phyloP scores from a whole-genome alignment of 2,888 invertebrate species.

The Aproaerema taeniolella region DNA sequence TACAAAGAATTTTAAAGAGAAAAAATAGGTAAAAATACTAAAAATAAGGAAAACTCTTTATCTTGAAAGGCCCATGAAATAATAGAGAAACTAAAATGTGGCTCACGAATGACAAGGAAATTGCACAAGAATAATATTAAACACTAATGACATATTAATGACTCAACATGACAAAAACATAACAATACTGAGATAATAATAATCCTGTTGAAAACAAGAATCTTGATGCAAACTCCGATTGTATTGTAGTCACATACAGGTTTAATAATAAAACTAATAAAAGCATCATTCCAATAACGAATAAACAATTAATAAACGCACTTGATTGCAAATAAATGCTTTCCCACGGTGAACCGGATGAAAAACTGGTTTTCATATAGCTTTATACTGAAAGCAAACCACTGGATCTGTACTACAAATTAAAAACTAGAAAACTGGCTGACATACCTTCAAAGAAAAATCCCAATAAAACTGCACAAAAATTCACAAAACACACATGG shows the following conservation, averaged over 20 bases:
- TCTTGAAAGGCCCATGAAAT: too few species aligned
- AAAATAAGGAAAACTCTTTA: not conserved
- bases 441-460: constrained; percentile 45
- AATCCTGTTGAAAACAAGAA: too few species aligned
- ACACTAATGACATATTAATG: too few species aligned
- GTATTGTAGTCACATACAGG: too few species aligned
- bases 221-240: too few species aligned
- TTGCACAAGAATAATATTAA: too few species aligned
- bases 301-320: too few species aligned
- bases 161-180: too few species aligned
- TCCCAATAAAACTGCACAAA: constrained; percentile 33
- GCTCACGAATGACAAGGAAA: too few species aligned
- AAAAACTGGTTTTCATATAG: constrained; percentile 60
- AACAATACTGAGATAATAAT: too few species aligned
- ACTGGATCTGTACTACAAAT: constrained; percentile 45
- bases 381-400: constrained; percentile 67
- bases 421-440: constrained; percentile 40
- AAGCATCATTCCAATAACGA: constrained; percentile 9
- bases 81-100: too few species aligned
- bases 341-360: constrained; percentile 69
- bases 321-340: constrained; percentile 47
- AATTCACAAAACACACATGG: constrained; percentile 48
- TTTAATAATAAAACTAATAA: too few species aligned
- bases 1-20: not conserved
- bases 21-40: not conserved